These are phyloP conservation scores for Indri indri DNA, from an alignment of 2,113 vertebrate genomes.

Conservation along the genomic window DNA sequence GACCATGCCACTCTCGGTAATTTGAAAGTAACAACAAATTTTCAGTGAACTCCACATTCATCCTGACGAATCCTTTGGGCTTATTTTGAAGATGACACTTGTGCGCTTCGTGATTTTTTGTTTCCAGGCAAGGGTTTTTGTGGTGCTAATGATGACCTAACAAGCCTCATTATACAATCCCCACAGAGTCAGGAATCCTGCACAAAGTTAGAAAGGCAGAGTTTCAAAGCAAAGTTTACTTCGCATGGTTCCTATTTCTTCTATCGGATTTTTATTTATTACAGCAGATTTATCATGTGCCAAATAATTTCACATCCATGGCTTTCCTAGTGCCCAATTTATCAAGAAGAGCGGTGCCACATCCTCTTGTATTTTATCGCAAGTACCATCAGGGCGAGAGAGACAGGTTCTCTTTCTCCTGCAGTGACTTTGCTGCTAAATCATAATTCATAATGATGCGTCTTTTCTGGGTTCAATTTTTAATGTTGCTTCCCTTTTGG, in stretches of 20 bases:
- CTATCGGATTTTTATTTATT: slow-evolving; percentile 75
- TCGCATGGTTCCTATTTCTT: slow-evolving; percentile 26
- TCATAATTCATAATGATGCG: slow-evolving; percentile 75
- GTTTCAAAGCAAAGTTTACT: slow-evolving; percentile 55
- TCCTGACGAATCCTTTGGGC: not conserved
- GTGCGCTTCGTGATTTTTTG: not conserved
- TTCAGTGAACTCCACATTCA: not conserved
- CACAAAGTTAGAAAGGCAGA: slow-evolving; percentile 24
- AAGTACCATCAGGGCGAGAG: slow-evolving; percentile 68
- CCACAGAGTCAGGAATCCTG: slow-evolving; percentile 17
- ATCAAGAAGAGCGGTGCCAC: slow-evolving; percentile 69
- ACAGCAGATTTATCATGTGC: slow-evolving; percentile 78
- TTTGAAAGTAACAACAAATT: slow-evolving; percentile 49
- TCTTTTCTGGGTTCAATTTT: slow-evolving; percentile 59
- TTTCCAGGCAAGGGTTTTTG: slow-evolving; percentile 18
- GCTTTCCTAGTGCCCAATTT: slow-evolving; percentile 78
- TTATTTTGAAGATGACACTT: slow-evolving; percentile 49
- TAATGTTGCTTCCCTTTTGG: slow-evolving; percentile 66
- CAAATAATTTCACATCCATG: slow-evolving; percentile 79
- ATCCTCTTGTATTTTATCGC: slow-evolving; percentile 78
- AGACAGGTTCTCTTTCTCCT: slow-evolving; percentile 74
- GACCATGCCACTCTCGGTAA: not conserved
- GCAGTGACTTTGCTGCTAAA: slow-evolving; percentile 69
- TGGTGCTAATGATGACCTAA: not conserved
- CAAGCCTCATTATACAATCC: not conserved